Base-by-base conservation (phyloP, 2,797 vertebrate species). In the Simalia tracyae region DNA sequence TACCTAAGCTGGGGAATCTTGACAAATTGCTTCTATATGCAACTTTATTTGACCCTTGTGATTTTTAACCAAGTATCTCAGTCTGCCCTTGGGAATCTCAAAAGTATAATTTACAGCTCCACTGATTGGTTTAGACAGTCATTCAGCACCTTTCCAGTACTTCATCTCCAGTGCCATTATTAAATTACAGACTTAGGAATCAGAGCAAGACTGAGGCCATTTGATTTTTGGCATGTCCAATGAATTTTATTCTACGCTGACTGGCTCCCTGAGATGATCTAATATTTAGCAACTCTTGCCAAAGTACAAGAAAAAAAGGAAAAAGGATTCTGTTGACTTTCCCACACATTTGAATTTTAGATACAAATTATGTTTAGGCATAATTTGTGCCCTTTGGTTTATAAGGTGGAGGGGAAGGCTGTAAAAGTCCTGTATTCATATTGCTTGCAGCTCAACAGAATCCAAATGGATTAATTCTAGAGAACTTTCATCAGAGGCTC, bases 341-440 rank as follows among this genome's bases (percentile, higher is more conserved):
- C 95, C 68, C 91, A 19, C 84, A 92, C 92, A 96, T 95, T 94
- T 96, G 89, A 96, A 96, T 96, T 95, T 95, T 91, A 94, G 96
- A 96, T 91, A 92, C 95, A 96, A 94, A 96, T 96, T 94, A 93
- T 95, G 96, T 94, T 91, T 94, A 92, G 92, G 94, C 88, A 93
- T 89, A 86, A 96, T 94, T 96, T 95, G 95, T 90, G 93, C 95
- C 93, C 85, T 93, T 96, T 92, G 91, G 94, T 91, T 95, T 93
- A 92, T 93, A 94, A 95, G 72, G 90, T 92, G 92, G 91, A 84
- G 28, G 42, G 12, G 50, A 54, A 54, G 50, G 50, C 50, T 54
- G 50, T 54, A 54, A 54, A 54, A 54, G 50, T 54, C 50, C 50
- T 54, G 50, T 54, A 54, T 54, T 54, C 6, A 54, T 5, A 54